Base-by-base conservation (phyloP, 2,888 invertebrate genomes). In the Andrena fulva region DNA sequence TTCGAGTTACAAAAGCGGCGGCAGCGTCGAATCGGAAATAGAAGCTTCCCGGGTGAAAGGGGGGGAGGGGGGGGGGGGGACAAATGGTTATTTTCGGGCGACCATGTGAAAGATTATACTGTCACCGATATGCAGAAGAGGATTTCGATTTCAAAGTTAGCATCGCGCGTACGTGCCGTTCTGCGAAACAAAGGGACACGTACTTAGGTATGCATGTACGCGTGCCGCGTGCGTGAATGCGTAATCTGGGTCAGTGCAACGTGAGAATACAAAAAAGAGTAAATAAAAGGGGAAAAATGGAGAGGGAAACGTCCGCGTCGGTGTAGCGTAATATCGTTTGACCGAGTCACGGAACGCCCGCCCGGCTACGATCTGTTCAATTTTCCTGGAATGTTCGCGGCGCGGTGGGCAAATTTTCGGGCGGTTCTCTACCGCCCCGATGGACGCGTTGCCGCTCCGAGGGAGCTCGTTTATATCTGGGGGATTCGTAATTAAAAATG, bases 401-500 rank as follows among this genome's bases (percentile, higher is more conserved):
- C 29, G 50, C 6, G 2, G 10, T 24, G 54, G 27, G 0, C 54
- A 20, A 52, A 52, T 52, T 52, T 52, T 52, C n/a, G n/a, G 52
- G 8, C 52, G n/a, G 8, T 20, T 62, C 54, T 56, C 27, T 16
- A n/a, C 7, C 20, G 27, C 16, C 50, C 35, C 16, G 42, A 5
- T 1, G 31, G 10, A 31, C 12, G 16, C 5, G 24, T 67, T 67
- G 16, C 1, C 4, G 48, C 29, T 24, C 16, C 52, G 27, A 54
- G 10, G 8, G 59, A 42, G 10, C 31, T 35, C 63, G 54, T 68
- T 80, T 78, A 73, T 78, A 24, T 24, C 20, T 16, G 16, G 20
- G 20, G 52, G 20, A 27, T 4, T 20, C 1, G 42, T 66, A 78
- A 78, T 73, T 81, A 78, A 78, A 69, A 78, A 73, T 64, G 16